phyloP scores from a whole-genome alignment of 2,113 vertebrate genomes.

The Erythrolamprus reginae region DNA sequence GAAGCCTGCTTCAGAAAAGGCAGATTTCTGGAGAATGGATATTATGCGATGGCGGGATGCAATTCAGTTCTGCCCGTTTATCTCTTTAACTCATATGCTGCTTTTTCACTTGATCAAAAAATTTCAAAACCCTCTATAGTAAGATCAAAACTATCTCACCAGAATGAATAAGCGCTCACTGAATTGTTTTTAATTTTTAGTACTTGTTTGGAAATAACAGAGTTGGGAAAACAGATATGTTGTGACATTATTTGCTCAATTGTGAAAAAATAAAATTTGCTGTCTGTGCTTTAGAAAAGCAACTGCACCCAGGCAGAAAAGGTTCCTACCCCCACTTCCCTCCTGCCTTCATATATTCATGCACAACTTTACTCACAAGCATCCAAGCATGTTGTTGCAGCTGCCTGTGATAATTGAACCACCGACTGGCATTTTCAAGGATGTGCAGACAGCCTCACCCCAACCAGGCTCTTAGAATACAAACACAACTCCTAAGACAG shows the following conservation, averaged over 20 bases:
- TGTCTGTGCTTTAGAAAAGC: not conserved
- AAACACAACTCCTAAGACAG: not conserved
- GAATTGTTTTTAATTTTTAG: not conserved
- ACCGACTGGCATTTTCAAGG: not conserved
- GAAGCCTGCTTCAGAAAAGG: conserved; percentile 25
- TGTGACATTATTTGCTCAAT: not conserved
- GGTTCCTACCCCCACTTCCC: not conserved
- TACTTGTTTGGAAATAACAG: not conserved
- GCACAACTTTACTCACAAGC: not conserved
- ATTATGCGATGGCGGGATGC: conserved; percentile 5
- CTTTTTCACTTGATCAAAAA: not conserved
- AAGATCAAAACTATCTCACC: not conserved
- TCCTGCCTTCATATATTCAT: not conserved
- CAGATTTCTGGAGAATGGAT: conserved; percentile 34
- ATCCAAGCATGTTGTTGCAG: not conserved
- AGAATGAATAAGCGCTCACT: not conserved
- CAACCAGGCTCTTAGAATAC: not conserved
- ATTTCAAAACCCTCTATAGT: not conserved
- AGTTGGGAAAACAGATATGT: not conserved
- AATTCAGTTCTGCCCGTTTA: conserved; percentile 12
- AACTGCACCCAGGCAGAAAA: not conserved
- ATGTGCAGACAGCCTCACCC: not conserved
- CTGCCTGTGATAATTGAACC: not conserved
- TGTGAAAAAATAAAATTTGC: not conserved
- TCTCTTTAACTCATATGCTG: not conserved